Percentiles rank a stretch among this genome's conserved stretches.
These are phyloP conservation scores for Diorhabda elongata DNA, from an alignment of 1,140 invertebrate genomes.

Conservation along the genomic window DNA sequence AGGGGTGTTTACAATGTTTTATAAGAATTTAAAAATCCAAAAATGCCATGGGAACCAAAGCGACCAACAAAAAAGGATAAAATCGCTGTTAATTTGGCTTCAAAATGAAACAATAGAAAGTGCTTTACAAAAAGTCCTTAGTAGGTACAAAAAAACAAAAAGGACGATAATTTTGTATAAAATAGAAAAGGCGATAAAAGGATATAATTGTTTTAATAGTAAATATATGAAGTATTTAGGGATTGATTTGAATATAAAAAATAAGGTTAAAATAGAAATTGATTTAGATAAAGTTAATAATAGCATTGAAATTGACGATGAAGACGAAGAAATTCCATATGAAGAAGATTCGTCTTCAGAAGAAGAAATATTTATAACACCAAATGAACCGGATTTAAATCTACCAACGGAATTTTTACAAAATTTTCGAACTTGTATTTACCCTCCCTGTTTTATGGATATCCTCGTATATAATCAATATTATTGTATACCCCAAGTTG, in stretches of 20 bases:
- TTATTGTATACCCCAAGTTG: slow-evolving; percentile 65
- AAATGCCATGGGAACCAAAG: slow-evolving; percentile 55
- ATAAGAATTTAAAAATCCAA: slow-evolving; percentile 59
- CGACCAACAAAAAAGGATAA: slow-evolving; percentile 58
- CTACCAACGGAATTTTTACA: slow-evolving; percentile 64
- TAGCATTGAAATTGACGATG: slow-evolving; percentile 11
- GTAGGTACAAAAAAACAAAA: slow-evolving; percentile 53
- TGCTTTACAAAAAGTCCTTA: slow-evolving; percentile 63
- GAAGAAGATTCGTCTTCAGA: slow-evolving; percentile 25
- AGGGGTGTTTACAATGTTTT: slow-evolving; percentile 66
- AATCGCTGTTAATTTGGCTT: slow-evolving; percentile 69
- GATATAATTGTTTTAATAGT: slow-evolving; percentile 56
- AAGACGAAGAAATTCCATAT: not conserved
- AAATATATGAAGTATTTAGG: slow-evolving; percentile 56
- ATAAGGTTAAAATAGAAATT: slow-evolving; percentile 2
- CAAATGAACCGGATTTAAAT: slow-evolving; percentile 15
- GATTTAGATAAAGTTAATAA: slow-evolving; percentile 14
- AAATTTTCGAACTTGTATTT: slow-evolving; percentile 54
- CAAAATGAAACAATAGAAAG: slow-evolving; percentile 62
- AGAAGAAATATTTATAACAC: slow-evolving; percentile 12
- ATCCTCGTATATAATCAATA: slow-evolving; percentile 60
- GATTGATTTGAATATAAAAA: not conserved
- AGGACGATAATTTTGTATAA: slow-evolving; percentile 52
- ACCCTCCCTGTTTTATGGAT: slow-evolving; percentile 64
- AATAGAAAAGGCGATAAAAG: slow-evolving; percentile 59